Base-by-base conservation (phyloP, 2,113 vertebrate genomes). In the Onychostoma macrolepis region DNA sequence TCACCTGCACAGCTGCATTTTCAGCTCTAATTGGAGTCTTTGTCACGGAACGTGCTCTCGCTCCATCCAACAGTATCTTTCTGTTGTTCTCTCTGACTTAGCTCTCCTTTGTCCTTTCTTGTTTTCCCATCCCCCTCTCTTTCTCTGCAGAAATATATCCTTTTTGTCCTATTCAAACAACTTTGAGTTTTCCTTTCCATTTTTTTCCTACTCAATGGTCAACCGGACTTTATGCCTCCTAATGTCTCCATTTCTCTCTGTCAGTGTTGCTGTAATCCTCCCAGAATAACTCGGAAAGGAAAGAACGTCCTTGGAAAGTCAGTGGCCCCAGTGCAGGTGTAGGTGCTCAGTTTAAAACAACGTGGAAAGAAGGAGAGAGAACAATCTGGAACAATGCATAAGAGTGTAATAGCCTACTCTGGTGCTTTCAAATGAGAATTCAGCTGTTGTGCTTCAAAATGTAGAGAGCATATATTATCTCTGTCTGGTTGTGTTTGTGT, bases 21-120 rank as follows among this genome's bases (percentile, higher is more conserved):
- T 85, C 78, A 76, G 71, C 84, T 85, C 71, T 88, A 88, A 88
- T 88, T 88, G 87, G 84, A 13, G 11, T 80, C 85, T 86, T 28
- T 48, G 74, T 45, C 63, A 50, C n/a, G 38, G 17, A 11, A 24
- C 41, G 43, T 24, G 43, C 43, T 26, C 21, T 65, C 45, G 33
- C 30, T 85, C 7, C 65, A 45, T 56, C 41, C 50, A 56, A 17
- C 28, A 28, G 24, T 86, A 65, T 75, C 19, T n/a, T 38, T 72
- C 69, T 71, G 12, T 79, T 19, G 38, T 30, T 36, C 24, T 50
- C n/a, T 69, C 26, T 84, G 69, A 53, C 33, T 80, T 41, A 21
- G 69, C 81, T 36, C 63, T 85, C 30, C 38, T 63, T 72, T 88
- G 82, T 61, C 87, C 56, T 30, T 80, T 67, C 6, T 19, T 24